A percentile compares a stretch with the other conserved stretches of the same genome.
phyloP scores from a whole-genome alignment of 2,888 invertebrate genomes.

The Hartigia nigra region DNA sequence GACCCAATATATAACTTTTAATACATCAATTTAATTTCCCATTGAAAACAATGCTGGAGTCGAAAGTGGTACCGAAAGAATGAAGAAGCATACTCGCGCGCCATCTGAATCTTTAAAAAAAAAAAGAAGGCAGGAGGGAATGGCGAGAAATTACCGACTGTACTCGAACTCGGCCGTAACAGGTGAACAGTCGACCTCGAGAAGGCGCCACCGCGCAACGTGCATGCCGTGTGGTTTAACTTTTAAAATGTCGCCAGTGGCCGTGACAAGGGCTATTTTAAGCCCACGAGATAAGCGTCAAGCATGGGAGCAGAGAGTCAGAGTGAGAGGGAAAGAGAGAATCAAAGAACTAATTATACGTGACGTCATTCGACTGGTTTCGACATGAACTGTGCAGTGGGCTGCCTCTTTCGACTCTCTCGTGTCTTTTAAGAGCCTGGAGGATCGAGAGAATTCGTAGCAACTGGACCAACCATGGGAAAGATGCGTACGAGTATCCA shows the following conservation, averaged over 20 bases:
- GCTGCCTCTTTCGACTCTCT: background rate
- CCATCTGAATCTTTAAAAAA: conserved; percentile 1
- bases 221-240: conserved; percentile 45
- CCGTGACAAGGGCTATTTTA: conserved; percentile 65
- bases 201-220: conserved; percentile 37
- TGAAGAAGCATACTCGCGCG: too few relatives aligned
- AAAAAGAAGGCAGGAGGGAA: conserved; percentile 8
- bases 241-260: conserved; percentile 64
- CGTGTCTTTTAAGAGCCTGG: too few relatives aligned
- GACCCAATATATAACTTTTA: too few relatives aligned
- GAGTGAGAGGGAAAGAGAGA: conserved; percentile 32
- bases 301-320: conserved; percentile 19
- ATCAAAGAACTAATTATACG: conserved; percentile 59
- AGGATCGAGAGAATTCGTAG: too few relatives aligned
- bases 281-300: conserved; percentile 62
- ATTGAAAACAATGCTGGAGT: too few relatives aligned
- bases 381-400: conserved; percentile 27
- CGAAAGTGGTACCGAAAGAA: too few relatives aligned
- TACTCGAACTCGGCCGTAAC: background rate
- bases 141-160: conserved; percentile 6
- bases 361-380: conserved; percentile 58
- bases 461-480: too few relatives aligned
- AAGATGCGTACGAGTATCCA: too few relatives aligned
- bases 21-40: too few relatives aligned
- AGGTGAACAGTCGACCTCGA: conserved; percentile 23